Base-by-base conservation (phyloP, 2,888 invertebrate species). In the Meghimatium bilineatum region DNA sequence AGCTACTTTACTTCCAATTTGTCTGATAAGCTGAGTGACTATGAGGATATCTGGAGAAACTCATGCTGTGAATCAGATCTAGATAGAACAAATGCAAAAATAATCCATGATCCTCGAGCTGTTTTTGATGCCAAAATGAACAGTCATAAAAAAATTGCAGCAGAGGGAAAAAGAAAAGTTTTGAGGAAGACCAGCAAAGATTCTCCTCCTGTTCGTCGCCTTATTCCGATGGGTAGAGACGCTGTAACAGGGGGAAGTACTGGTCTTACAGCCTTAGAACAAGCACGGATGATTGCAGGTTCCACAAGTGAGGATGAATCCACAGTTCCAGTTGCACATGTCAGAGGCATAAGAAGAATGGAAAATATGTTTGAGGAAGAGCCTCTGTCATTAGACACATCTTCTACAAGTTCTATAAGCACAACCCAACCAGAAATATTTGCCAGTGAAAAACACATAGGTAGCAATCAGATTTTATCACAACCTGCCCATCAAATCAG, bases 21-120 rank as follows among this genome's bases (percentile, higher is more conserved):
- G 56, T 96, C 97, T 86, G 98, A 98, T 92, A 98, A 98, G 94
- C 96, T 97, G 74, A 97, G 97, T 90, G 98, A 98, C 94, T 98
- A 98, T 92, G 98, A 98, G 94, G 98, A 98, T 93, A 96, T 98
- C 89, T 98, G 98, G 98, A 89, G 89, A 56, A 89, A 87, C 67
- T 86, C 86, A 12, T 82, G 66, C 49, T 84, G 84, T 81, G 87
- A 87, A 67, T 79, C 85, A n/a, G 87, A 87, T 44, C 34, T 36
- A 23, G 72, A 78, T 26, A 69, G 44, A 66, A 38, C 34, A 23
- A 76, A n/a, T 29, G 14, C 77, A 14, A 83, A 63, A 20, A 66
- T 72, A 66, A 84, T 80, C 29, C 77, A 44, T 29, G 84, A 84
- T 63, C 80, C 79, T 2, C 72, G 84, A 23, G 74, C 75, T 23